Evolutionary conservation across 2,113 vertebrate genomes (phyloP).

Genomic region (Hypanus sabinus): DNA sequence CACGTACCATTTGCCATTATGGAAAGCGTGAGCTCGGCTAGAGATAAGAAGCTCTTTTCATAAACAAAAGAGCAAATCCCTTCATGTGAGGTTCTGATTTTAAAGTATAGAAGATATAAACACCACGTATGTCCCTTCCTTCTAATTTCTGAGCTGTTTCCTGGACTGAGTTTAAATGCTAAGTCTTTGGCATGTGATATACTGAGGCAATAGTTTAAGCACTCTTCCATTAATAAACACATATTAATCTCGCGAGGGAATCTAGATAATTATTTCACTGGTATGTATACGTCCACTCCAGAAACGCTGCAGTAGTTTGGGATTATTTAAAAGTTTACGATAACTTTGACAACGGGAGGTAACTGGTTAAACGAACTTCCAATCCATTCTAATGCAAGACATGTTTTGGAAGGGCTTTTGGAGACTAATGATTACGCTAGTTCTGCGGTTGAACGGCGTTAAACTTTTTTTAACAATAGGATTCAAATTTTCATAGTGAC

Average conservation of each 20-base stretch:
- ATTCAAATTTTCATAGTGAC: not conserved
- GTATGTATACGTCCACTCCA: no score
- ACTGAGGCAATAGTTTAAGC: not conserved
- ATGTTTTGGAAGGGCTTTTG: not conserved
- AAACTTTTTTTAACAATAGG: not conserved
- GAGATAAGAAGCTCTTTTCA: no score
- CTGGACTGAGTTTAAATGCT: not conserved
- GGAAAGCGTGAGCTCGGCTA: not conserved
- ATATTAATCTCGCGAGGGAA: not conserved
- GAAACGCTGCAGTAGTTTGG: not conserved
- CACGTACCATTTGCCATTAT: not conserved
- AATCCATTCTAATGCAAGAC: constrained; percentile 1
- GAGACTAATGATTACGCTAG: not conserved
- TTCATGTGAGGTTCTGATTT: not conserved
- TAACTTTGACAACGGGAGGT: not conserved
- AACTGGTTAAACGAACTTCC: not conserved
- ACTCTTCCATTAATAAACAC: not conserved
- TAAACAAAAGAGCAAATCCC: not conserved
- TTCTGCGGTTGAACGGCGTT: not conserved
- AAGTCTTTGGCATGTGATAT: not conserved
- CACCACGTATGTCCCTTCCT: not conserved
- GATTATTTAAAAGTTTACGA: not conserved
- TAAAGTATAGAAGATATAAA: not conserved
- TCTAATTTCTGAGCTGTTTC: not conserved
- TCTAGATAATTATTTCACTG: no score